Conservation (phyloP, 92 coral and sea anemone species). For the Palythoa heliodiscus region DNA sequence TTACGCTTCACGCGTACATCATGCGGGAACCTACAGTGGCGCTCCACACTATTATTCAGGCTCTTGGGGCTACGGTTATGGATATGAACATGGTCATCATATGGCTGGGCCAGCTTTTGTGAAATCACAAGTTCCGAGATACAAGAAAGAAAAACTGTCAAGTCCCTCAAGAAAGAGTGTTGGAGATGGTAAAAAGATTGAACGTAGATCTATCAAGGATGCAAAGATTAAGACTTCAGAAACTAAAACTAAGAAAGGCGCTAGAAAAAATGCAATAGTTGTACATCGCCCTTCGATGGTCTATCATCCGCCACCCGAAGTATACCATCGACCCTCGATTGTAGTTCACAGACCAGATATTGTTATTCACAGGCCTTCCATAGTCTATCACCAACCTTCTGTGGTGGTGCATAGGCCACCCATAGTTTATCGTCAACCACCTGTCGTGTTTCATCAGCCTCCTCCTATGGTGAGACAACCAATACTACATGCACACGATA, state of each 20-base stretch:
- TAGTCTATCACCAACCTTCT: conserved; percentile 93
- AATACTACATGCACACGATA: conserved; percentile 83
- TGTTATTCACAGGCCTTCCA: conserved; percentile 93
- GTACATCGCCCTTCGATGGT: conserved; percentile 90
- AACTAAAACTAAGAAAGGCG: conserved; percentile 53
- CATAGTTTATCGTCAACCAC: conserved; percentile 88
- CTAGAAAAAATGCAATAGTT: conserved; percentile 80
- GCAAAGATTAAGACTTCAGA: conserved; percentile 23
- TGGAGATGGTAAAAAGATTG: conserved; percentile 34
- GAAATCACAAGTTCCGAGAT: conserved; percentile 63
- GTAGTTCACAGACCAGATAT: conserved; percentile 95
- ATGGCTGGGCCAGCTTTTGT: conserved; percentile 42
- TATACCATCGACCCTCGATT: conserved; percentile 87
- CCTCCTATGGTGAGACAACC: conserved; percentile 91
- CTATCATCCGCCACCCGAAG: conserved; percentile 97
- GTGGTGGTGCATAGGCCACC: conserved; percentile 95
- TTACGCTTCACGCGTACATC: conserved; percentile 53
- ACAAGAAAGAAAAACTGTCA: conserved; percentile 13
- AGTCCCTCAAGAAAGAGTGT: conserved; percentile 7
- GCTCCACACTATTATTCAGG: conserved; percentile 73
- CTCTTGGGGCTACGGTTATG: conserved; percentile 66
- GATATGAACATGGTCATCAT: not conserved
- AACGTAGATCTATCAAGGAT: conserved; percentile 35
- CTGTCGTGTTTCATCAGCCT: conserved; percentile 91
- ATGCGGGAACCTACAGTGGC: conserved; percentile 69